Base-by-base conservation (phyloP, 2,113 vertebrate genomes). In the Condylura cristata region DNA sequence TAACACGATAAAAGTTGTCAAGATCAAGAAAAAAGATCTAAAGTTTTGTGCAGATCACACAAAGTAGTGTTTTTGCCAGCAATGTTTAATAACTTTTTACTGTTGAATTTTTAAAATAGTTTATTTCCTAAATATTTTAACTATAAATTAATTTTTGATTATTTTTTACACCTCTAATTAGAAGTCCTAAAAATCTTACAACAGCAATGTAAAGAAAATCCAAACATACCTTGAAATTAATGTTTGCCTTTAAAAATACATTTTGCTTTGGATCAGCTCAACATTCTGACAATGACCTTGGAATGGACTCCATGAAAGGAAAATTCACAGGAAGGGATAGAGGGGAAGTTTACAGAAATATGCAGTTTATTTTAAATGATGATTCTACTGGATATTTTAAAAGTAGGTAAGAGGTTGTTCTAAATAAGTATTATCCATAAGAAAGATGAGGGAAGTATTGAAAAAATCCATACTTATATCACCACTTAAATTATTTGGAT, bases 311-410 rank as follows among this genome's bases (percentile, higher is more conserved):
- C 44, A 74, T 39, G 60, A 46, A 17, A 86, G 39, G 44, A 34
- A 90, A 89, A 75, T 39, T 88, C 53, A 51, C n/a, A 3, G 24
- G 32, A 94, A 72, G 8, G 44, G 11, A 48, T 48, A 89, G 20
- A 37, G 17, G 39, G 30, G 58, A 96, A 72, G n/a, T 80, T 75
- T 68, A 76, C 9, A 91, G 70, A 89, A 81, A 87, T 68, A 71
- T 91, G 26, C 20, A 79, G 28, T 61, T 86, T 89, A 28, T 91
- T 94, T 93, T 83, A n/a, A 96, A 83, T 93, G 39, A 51, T 70
- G 44, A 88, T 82, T 85, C 78, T 74, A 44, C 16, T 79, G 16
- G 9, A 86, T 83, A 80, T 96, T 89, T 28, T 0, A 61, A 53
- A 91, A 92, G 44, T 34, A 80, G 5, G 46, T 75, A 68, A 65